Conservation (phyloP, 2,888 invertebrate genomes). For the Plebejus melissa region DNA sequence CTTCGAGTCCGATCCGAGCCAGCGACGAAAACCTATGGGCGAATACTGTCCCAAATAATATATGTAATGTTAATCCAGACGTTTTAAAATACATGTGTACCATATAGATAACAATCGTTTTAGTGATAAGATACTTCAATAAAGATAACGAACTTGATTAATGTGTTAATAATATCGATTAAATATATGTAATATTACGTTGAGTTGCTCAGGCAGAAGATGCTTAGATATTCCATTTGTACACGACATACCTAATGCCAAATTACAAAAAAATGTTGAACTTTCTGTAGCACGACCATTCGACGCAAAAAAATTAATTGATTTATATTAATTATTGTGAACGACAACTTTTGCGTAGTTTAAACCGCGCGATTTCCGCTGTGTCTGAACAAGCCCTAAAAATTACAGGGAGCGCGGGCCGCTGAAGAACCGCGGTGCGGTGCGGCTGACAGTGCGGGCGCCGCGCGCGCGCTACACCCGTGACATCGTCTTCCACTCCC, state of each 20-base stretch:
- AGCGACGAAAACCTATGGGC: too few species aligned
- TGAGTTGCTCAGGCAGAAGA: background rate
- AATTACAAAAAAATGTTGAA: too few species aligned
- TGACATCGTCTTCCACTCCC: conserved; percentile 81
- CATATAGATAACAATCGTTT: background rate
- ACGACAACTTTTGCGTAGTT: too few species aligned
- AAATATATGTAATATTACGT: background rate
- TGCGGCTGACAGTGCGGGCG: conserved; percentile 69
- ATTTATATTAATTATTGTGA: too few species aligned
- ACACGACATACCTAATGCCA: too few species aligned
- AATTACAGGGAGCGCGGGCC: conserved; percentile 51
- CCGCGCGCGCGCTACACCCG: conserved; percentile 76
- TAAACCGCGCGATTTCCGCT: too few species aligned
- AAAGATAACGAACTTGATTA: background rate
- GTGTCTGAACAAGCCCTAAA: too few species aligned
- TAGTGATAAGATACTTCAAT: background rate
- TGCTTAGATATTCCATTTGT: too few species aligned
- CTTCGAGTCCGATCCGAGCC: too few species aligned
- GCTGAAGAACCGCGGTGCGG: conserved; percentile 59
- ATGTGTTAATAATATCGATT: background rate
- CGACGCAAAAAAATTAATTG: too few species aligned
- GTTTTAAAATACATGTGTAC: conserved; percentile 9
- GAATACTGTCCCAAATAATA: too few species aligned
- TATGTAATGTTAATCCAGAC: background rate
- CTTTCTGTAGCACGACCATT: too few species aligned